Evolutionary conservation across 2,888 invertebrate species (phyloP).

Genomic region (Esperia sulphurella): DNA sequence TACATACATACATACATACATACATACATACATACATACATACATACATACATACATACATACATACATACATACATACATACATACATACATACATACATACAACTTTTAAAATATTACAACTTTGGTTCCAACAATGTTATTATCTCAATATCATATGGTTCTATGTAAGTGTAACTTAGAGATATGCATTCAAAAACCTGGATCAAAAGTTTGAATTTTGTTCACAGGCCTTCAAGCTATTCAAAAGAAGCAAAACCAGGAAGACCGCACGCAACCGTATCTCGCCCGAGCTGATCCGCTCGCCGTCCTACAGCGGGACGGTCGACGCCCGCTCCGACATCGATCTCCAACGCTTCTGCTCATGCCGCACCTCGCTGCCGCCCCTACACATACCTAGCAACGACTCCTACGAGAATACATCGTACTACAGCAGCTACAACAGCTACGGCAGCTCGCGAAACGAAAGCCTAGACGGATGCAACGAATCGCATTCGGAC

Average conservation of each 20-base stretch:
- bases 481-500: constrained; percentile 41
- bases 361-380: constrained; percentile 57
- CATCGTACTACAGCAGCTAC: constrained; percentile 51
- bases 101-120: too few relatives aligned
- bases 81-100: too few relatives aligned
- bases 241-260: constrained; percentile 60
- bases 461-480: constrained; percentile 50
- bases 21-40: too few relatives aligned
- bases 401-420: constrained; percentile 49
- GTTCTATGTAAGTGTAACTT: neutral
- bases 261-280: constrained; percentile 56
- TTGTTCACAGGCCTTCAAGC: constrained; percentile 66
- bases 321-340: constrained; percentile 66
- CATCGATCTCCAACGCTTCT: constrained; percentile 61
- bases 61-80: too few relatives aligned
- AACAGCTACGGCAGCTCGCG: constrained; percentile 58
- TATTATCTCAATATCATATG: neutral
- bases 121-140: too few relatives aligned
- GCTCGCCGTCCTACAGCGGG: constrained; percentile 62
- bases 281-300: constrained; percentile 57
- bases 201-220: neutral
- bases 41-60: too few relatives aligned
- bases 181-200: neutral
- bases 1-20: too few relatives aligned
- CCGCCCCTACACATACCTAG: constrained; percentile 38